Percentiles rank a stretch among this genome's conserved stretches.
Conservation (phyloP, 2,797 vertebrate genomes). For the Sandelia bainsii region DNA sequence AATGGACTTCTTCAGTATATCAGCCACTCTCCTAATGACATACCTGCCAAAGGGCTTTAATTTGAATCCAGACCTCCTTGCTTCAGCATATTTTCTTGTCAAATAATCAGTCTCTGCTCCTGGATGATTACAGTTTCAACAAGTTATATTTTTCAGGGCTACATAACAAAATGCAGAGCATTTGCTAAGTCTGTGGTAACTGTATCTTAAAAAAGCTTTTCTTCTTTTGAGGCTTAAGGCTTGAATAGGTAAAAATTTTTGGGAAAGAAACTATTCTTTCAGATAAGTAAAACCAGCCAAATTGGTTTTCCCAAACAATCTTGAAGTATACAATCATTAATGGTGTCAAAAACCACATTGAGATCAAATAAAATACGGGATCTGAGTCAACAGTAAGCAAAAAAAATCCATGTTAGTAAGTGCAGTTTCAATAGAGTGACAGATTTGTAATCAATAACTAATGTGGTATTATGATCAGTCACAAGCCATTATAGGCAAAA, state of each 20-base stretch:
- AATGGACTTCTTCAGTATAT: constrained; percentile 27
- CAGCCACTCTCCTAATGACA: constrained; percentile 22
- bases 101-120: constrained; percentile 1
- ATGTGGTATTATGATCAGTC: background rate
- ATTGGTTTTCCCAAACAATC: background rate
- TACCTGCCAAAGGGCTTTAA: constrained; percentile 1
- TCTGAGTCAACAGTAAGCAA: too few species aligned
- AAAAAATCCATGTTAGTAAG: too few species aligned
- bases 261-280: too few species aligned
- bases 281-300: background rate
- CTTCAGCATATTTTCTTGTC: constrained; percentile 25
- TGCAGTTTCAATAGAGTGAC: background rate
- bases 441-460: background rate
- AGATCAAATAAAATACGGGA: too few species aligned
- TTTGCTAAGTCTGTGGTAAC: background rate
- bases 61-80: constrained; percentile 12
- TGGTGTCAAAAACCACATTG: too few species aligned
- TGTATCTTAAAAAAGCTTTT: background rate
- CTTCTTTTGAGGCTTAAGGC: background rate
- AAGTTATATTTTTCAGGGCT: background rate
- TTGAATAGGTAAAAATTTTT: background rate
- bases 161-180: background rate
- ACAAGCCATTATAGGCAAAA: background rate
- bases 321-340: background rate
- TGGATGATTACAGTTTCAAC: constrained; percentile 2